phyloP scores from a whole-genome alignment of 2,888 invertebrate species.

The Mesorhabditis spiculigera region DNA sequence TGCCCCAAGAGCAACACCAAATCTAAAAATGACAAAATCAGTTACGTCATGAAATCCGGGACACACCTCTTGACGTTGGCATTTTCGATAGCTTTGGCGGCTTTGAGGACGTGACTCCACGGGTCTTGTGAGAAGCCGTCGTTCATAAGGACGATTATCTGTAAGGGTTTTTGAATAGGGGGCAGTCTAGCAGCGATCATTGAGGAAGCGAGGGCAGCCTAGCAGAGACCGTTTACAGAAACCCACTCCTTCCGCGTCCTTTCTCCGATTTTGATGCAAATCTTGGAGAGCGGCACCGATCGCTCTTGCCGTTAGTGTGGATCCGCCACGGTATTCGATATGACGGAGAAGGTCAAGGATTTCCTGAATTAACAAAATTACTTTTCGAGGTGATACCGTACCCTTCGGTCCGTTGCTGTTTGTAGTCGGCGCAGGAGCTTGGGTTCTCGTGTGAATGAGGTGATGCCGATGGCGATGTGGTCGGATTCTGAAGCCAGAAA shows the following conservation, averaged over 20 bases:
- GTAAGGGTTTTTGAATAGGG: background rate
- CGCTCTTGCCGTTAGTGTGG: conserved; percentile 41
- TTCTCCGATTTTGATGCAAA: conserved; percentile 27
- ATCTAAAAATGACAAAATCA: too few relatives aligned
- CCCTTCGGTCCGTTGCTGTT: conserved; percentile 36
- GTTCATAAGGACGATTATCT: conserved; percentile 44
- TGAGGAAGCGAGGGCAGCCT: too few relatives aligned
- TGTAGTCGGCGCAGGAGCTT: conserved; percentile 35
- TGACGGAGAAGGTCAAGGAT: conserved; percentile 39
- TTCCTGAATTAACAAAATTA: conserved; percentile 21
- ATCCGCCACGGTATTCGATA: conserved; percentile 47
- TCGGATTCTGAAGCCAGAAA: conserved; percentile 16
- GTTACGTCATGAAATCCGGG: too few relatives aligned
- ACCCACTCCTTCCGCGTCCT: conserved; percentile 42
- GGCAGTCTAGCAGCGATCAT: too few relatives aligned
- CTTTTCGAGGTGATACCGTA: conserved; percentile 7
- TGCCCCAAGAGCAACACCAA: conserved; percentile 47
- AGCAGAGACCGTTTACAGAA: background rate
- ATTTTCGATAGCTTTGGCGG: conserved; percentile 25
- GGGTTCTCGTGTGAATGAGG: conserved; percentile 39
- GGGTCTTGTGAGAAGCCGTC: conserved; percentile 49
- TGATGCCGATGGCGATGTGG: conserved; percentile 41
- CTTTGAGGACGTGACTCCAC: conserved; percentile 37
- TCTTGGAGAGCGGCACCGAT: conserved; percentile 46
- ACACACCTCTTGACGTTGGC: conserved; percentile 32